Percentiles rank a stretch among this genome's conserved stretches.
Conservation (phyloP, 2,888 invertebrate genomes). For the Melinopterus prodromus region DNA sequence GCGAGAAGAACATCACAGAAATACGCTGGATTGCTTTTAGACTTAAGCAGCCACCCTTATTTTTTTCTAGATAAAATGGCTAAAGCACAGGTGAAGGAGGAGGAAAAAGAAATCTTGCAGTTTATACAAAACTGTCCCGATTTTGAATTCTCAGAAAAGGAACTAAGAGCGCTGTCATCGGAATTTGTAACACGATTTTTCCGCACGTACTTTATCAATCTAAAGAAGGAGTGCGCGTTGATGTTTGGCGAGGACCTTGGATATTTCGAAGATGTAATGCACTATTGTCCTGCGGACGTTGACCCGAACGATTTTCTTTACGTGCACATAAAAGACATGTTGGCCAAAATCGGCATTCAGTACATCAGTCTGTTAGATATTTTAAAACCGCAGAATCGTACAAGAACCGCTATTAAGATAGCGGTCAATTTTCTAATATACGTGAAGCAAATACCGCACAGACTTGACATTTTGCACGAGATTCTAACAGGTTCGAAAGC, state of each 20-base stretch:
- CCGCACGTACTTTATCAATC: neutral
- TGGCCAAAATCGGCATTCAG: neutral
- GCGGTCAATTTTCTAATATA: neutral
- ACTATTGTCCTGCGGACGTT: neutral
- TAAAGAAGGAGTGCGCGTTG: neutral
- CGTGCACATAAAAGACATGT: neutral
- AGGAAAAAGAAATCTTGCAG: neutral
- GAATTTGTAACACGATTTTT: neutral
- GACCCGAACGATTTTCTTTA: neutral
- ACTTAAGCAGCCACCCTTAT: too few species aligned
- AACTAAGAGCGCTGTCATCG: neutral
- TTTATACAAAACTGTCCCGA: neutral
- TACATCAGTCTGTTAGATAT: neutral
- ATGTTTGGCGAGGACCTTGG: neutral
- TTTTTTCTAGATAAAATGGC: neutral
- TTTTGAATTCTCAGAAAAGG: neutral
- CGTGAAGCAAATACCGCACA: neutral
- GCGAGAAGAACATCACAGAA: too few species aligned
- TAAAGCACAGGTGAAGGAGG: neutral
- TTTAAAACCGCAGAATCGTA: neutral
- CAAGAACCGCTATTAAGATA: neutral
- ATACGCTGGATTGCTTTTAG: too few species aligned
- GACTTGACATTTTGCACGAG: neutral
- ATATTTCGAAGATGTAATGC: neutral
- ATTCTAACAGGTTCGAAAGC: neutral